Evolutionary conservation across 1,140 invertebrate genomes (phyloP).

Genomic region (Nixonia krombeini): DNA sequence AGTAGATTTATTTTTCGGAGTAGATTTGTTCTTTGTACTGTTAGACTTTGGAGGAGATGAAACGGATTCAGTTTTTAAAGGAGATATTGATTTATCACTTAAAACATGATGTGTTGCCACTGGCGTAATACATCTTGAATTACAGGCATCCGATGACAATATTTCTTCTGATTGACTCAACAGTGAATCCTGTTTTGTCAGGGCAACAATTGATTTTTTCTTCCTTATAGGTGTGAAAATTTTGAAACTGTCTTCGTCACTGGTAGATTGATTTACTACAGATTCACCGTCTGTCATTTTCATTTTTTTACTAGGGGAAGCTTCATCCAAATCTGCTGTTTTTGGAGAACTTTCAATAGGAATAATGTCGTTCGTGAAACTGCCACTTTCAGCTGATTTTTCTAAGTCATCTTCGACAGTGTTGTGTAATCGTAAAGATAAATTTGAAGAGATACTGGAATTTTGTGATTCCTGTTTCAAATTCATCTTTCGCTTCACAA

Average conservation of each 20-base stretch:
- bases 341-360: neutral
- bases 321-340: neutral
- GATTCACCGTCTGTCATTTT: conserved; percentile 25
- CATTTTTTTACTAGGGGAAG: conserved; percentile 55
- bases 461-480: conserved; percentile 16
- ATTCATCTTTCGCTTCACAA: conserved; percentile 44
- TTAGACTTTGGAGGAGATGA: neutral
- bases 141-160: neutral
- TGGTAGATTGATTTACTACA: neutral
- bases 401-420: no score
- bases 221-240: conserved; percentile 65
- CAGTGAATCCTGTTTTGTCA: no score
- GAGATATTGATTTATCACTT: conserved; percentile 28
- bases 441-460: neutral
- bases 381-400: no score
- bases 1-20: conserved; percentile 40
- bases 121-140: conserved; percentile 27
- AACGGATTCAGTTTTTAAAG: conserved; percentile 6
- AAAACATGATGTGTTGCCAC: neutral
- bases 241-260: conserved; percentile 52
- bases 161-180: neutral
- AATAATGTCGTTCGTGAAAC: neutral
- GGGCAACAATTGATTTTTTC: no score
- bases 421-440: neutral
- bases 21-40: conserved; percentile 39